These are phyloP conservation scores for Gopherus evgoodei DNA, from an alignment of 2,113 vertebrate species.

Conservation along the genomic window DNA sequence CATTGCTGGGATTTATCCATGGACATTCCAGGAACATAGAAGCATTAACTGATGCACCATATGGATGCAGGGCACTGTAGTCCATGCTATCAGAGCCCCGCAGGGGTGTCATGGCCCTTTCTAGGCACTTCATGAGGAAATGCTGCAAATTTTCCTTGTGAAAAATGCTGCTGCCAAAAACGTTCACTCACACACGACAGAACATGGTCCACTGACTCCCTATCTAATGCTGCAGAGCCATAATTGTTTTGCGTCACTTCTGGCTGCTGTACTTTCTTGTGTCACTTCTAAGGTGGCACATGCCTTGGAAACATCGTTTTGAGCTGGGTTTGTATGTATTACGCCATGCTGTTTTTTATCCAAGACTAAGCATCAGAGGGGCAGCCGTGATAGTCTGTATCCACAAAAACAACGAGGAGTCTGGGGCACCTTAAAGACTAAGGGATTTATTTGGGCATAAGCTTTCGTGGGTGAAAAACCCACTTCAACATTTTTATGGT, in stretches of 20 bases:
- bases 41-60: too few species aligned
- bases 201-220: neutral
- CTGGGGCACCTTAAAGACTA: too few species aligned
- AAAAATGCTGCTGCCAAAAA: neutral
- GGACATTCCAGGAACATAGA: neutral
- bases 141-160: fast-evolving
- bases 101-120: neutral
- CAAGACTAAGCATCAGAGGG: neutral
- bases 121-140: neutral
- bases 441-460: too few species aligned
- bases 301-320: fast-evolving
- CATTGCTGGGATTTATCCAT: too few species aligned
- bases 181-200: neutral
- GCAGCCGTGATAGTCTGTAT: too few species aligned
- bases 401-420: too few species aligned
- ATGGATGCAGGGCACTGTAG: fast-evolving
- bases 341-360: neutral
- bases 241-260: neutral
- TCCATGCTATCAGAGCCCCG: neutral
- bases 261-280: fast-evolving
- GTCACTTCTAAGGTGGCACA: neutral
- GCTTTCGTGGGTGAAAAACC: too few species aligned
- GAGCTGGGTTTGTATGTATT: neutral
- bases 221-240: neutral
- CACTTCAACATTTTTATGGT: too few species aligned